A percentile compares a stretch with the other conserved stretches of the same genome.
Conservation (phyloP, 2,113 vertebrate species). For the Bos indicus region DNA sequence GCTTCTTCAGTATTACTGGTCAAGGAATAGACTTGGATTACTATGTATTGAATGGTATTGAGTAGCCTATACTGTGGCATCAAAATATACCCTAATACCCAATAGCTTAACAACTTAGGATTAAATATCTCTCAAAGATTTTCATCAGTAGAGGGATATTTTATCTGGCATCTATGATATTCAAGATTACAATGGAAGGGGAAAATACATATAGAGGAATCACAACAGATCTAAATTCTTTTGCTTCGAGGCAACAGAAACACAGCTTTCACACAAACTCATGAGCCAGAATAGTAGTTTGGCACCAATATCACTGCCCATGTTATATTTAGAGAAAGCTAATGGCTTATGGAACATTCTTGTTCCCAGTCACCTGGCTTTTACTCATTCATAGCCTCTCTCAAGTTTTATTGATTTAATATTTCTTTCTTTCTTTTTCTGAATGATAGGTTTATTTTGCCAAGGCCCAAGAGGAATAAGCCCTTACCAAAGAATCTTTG, state of each 20-base stretch:
- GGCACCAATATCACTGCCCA: accelerated
- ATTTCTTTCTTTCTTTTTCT: neutral
- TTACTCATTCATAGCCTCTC: neutral
- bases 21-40: neutral
- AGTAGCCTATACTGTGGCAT: neutral
- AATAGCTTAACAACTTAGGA: neutral
- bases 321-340: neutral
- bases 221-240: neutral
- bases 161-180: neutral
- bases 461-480: neutral
- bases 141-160: neutral
- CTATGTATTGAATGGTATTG: neutral
- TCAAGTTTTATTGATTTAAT: neutral
- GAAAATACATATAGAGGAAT: neutral
- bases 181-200: neutral
- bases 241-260: neutral
- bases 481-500: neutral
- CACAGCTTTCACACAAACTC: neutral
- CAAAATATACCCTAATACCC: neutral
- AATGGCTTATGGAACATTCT: neutral
- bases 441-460: neutral
- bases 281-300: neutral
- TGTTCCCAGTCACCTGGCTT: neutral
- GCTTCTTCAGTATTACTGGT: neutral
- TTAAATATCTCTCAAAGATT: neutral